phyloP scores from a whole-genome alignment of 2,888 invertebrate species.

The Anarsia innoxiella region DNA sequence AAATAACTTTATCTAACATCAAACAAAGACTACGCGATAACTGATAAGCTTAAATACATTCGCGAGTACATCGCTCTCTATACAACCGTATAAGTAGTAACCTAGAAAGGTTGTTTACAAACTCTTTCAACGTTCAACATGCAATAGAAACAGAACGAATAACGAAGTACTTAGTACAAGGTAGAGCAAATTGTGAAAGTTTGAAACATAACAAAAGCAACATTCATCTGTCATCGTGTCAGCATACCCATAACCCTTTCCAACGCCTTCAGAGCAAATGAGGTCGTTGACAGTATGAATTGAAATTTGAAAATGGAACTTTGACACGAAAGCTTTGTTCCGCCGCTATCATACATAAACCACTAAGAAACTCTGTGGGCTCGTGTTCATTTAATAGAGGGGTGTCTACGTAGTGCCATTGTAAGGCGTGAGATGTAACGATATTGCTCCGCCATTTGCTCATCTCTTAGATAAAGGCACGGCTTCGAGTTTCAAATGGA shows the following conservation, averaged over 20 bases:
- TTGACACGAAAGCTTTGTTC: conserved; percentile 21
- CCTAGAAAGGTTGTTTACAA: conserved; percentile 4
- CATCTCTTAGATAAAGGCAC: conserved; percentile 49
- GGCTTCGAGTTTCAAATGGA: conserved; percentile 35
- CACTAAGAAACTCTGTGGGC: conserved; percentile 25
- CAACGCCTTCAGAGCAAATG: conserved; percentile 16
- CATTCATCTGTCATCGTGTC: conserved; percentile 18
- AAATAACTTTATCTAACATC: conserved; percentile 45
- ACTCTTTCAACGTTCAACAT: conserved; percentile 1
- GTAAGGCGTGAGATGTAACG: conserved; percentile 46
- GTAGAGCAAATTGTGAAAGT: conserved; percentile 8
- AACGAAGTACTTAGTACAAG: no score
- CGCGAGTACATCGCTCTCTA: conserved; percentile 27
- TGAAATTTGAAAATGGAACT: conserved; percentile 20
- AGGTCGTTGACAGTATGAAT: conserved; percentile 19
- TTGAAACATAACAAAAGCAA: conserved; percentile 13
- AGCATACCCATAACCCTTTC: conserved; percentile 11
- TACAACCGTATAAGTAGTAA: conserved; percentile 11
- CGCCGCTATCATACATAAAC: conserved; percentile 21
- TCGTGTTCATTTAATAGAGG: conserved; percentile 40
- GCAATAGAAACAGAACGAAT: no score
- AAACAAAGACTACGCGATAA: conserved; percentile 42
- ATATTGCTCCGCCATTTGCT: conserved; percentile 50
- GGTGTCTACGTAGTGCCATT: conserved; percentile 38
- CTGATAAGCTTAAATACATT: conserved; percentile 46